Evolutionary conservation across 2,113 vertebrate species (phyloP).

Genomic region (Camelus dromedarius): DNA sequence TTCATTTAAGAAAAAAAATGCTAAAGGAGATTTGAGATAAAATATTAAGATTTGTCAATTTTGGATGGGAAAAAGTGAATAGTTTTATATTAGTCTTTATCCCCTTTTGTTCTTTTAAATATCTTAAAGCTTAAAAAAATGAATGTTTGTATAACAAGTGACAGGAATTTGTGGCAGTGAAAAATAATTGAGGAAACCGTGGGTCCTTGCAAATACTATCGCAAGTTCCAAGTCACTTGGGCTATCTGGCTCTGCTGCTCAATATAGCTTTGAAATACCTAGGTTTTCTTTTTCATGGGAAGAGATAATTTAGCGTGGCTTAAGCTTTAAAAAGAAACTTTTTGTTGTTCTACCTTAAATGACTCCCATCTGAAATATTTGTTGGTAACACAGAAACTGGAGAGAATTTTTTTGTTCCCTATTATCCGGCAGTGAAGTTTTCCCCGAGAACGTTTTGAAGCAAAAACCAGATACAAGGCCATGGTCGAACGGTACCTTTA

Average conservation of each 20-base stretch:
- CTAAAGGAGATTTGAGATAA: not conserved
- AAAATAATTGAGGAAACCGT: not conserved
- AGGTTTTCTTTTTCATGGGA: not conserved
- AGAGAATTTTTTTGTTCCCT: constrained; percentile 49
- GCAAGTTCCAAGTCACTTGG: not conserved
- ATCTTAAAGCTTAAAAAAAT: not conserved
- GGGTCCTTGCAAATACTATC: not conserved
- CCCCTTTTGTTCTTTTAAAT: not conserved
- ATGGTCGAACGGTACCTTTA: constrained; percentile 55
- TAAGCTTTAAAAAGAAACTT: not conserved
- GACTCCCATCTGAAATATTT: constrained; percentile 50
- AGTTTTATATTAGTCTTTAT: not conserved
- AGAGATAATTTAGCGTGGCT: constrained; percentile 9
- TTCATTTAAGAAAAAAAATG: not conserved
- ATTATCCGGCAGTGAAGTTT: constrained; percentile 55
- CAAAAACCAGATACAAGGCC: constrained; percentile 66
- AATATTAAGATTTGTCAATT: constrained; percentile 28
- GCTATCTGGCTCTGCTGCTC: not conserved
- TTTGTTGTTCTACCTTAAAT: constrained; percentile 53
- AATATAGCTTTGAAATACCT: not conserved
- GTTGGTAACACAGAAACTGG: not conserved
- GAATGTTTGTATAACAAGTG: not conserved
- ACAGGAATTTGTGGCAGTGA: not conserved
- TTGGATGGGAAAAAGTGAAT: not conserved
- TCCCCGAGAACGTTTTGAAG: constrained; percentile 71